phyloP scores from a whole-genome alignment of 2,888 invertebrate species.

The Acanthosepion lycidas region DNA sequence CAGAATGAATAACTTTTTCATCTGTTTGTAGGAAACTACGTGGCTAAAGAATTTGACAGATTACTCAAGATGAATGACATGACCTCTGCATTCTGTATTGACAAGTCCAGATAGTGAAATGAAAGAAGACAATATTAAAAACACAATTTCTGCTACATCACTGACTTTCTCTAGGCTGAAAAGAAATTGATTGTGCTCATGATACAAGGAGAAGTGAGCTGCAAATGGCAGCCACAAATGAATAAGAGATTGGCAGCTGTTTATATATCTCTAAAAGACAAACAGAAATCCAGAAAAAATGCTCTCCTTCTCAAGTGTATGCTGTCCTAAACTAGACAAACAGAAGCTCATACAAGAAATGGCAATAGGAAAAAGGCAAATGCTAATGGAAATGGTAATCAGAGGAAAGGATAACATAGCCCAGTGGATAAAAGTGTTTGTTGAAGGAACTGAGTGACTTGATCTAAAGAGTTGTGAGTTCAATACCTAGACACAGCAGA shows the following conservation, averaged over 20 bases:
- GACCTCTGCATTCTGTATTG: neutral
- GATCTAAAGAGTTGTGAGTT: no score
- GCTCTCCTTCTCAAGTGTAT: neutral
- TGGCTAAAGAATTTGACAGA: neutral
- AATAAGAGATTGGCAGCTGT: neutral
- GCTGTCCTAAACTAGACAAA: neutral
- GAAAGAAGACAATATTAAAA: neutral
- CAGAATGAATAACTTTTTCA: no score
- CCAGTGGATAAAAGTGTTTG: no score
- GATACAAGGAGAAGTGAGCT: neutral
- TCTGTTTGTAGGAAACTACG: neutral
- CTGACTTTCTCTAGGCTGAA: neutral
- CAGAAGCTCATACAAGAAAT: no score
- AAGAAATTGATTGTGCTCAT: neutral
- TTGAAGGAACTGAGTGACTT: no score
- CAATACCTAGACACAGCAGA: no score
- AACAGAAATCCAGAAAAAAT: neutral
- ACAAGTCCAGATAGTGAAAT: neutral
- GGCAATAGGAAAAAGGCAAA: no score
- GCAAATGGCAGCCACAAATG: neutral
- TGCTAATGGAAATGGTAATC: no score
- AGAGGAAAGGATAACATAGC: no score
- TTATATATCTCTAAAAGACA: neutral
- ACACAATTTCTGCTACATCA: neutral
- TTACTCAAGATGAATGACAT: neutral